These are phyloP conservation scores for Carposina sasakii DNA, from an alignment of 1,140 invertebrate genomes.

Conservation along the genomic window DNA sequence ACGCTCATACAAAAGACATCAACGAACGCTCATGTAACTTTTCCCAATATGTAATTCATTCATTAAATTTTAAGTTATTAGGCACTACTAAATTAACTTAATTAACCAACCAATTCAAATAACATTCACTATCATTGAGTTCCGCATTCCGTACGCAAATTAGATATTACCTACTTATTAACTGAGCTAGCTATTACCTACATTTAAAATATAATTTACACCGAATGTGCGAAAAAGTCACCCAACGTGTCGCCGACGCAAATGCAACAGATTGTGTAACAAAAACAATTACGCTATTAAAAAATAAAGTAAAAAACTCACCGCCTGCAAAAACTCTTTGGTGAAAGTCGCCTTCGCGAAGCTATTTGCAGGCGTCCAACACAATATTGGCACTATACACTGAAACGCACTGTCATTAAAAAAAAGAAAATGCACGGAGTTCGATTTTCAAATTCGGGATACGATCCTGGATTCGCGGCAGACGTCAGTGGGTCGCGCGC, in stretches of 20 bases:
- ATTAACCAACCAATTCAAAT: too few species aligned
- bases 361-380: conserved; percentile 38
- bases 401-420: conserved; percentile 41
- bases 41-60: too few species aligned
- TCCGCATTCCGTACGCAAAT: too few species aligned
- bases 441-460: conserved; percentile 18
- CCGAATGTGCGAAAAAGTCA: too few species aligned
- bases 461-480: too few species aligned
- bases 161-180: too few species aligned
- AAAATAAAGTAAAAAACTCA: conserved; percentile 56
- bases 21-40: conserved; percentile 28
- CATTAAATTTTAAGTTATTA: too few species aligned
- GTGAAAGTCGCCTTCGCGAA: conserved; percentile 39
- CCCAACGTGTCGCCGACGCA: too few species aligned
- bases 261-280: conserved; percentile 56
- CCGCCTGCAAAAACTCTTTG: conserved; percentile 56
- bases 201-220: too few species aligned
- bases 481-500: conserved; percentile 28
- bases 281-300: conserved; percentile 44
- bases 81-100: too few species aligned
- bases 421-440: conserved; percentile 30
- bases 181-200: too few species aligned
- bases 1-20: conserved; percentile 51
- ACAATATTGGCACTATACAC: conserved; percentile 55
- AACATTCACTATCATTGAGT: too few species aligned